These are phyloP conservation scores for Dicaeum eximium DNA, from an alignment of 2,113 vertebrate species.

Conservation along the genomic window DNA sequence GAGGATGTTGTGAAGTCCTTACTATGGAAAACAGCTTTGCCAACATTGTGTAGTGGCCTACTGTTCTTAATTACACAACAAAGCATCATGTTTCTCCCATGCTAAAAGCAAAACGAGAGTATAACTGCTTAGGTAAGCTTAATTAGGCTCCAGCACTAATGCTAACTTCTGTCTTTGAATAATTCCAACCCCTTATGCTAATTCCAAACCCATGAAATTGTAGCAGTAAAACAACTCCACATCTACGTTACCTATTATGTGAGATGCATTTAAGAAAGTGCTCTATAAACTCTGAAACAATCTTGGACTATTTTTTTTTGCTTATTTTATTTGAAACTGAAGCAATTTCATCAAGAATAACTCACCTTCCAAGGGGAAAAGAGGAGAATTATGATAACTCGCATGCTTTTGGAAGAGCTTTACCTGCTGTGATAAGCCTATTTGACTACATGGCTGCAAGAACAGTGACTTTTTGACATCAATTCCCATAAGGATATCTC, in stretches of 20 bases:
- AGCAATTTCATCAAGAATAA: constrained; percentile 20
- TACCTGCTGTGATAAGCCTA: constrained; percentile 54
- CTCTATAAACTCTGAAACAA: neutral
- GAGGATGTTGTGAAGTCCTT: constrained; percentile 8
- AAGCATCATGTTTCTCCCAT: constrained; percentile 55
- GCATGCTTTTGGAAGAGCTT: constrained; percentile 30
- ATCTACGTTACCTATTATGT: neutral
- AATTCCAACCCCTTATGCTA: constrained; percentile 28
- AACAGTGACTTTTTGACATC: constrained; percentile 53
- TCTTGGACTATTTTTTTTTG: neutral
- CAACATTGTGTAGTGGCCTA: constrained; percentile 46
- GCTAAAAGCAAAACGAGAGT: constrained; percentile 25
- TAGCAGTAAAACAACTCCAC: neutral
- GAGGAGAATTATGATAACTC: constrained; percentile 46
- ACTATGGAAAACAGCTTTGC: constrained; percentile 47
- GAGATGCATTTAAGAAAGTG: neutral
- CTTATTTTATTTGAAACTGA: neutral
- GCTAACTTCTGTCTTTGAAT: neutral
- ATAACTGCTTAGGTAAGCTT: constrained; percentile 72
- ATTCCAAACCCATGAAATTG: neutral
- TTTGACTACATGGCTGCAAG: constrained; percentile 48
- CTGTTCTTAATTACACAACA: constrained; percentile 68
- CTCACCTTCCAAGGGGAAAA: constrained; percentile 13
- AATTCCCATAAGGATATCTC: constrained; percentile 14
- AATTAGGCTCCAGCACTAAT: constrained; percentile 49